A percentile compares a stretch with the other conserved stretches of the same genome.
phyloP scores from a whole-genome alignment of 1,140 invertebrate species.

The Drosophila sucinea region DNA sequence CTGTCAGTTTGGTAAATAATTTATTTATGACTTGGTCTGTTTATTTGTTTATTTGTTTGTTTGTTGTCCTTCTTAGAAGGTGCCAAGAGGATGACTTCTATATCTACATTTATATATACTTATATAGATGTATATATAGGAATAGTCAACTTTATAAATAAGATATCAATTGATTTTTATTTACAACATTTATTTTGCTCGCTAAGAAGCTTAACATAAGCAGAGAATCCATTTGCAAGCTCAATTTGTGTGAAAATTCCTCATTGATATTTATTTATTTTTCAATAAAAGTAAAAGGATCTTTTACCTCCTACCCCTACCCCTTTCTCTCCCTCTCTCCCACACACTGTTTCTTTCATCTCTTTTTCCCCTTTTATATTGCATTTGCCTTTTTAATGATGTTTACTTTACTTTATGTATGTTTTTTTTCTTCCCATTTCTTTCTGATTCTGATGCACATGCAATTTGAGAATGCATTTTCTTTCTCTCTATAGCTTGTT shows the following conservation, averaged over 20 bases:
- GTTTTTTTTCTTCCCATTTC: not conserved
- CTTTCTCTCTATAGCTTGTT: constrained; percentile 7
- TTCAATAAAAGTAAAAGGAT: constrained; percentile 37
- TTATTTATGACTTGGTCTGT: constrained; percentile 76
- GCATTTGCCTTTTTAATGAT: constrained; percentile 44
- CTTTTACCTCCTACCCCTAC: not conserved
- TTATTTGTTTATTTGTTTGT: constrained; percentile 59
- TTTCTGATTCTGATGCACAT: constrained; percentile 28
- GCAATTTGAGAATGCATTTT: constrained; percentile 15
- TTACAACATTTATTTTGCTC: constrained; percentile 55
- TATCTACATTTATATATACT: not conserved
- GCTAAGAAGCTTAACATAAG: constrained; percentile 70
- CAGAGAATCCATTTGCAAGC: constrained; percentile 37
- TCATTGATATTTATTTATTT: constrained; percentile 24
- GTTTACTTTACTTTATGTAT: constrained; percentile 39
- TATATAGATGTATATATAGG: not conserved
- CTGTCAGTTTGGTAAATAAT: constrained; percentile 71
- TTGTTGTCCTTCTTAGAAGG: constrained; percentile 62
- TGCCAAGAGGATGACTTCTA: constrained; percentile 42
- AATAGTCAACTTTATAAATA: constrained; percentile 72
- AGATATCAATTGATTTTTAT: constrained; percentile 79
- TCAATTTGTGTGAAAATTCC: constrained; percentile 14
- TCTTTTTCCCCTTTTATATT: constrained; percentile 17
- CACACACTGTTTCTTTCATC: not conserved
- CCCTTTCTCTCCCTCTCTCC: not conserved